Base-by-base conservation (phyloP, 1,140 invertebrate species). In the Cotesia glomerata region DNA sequence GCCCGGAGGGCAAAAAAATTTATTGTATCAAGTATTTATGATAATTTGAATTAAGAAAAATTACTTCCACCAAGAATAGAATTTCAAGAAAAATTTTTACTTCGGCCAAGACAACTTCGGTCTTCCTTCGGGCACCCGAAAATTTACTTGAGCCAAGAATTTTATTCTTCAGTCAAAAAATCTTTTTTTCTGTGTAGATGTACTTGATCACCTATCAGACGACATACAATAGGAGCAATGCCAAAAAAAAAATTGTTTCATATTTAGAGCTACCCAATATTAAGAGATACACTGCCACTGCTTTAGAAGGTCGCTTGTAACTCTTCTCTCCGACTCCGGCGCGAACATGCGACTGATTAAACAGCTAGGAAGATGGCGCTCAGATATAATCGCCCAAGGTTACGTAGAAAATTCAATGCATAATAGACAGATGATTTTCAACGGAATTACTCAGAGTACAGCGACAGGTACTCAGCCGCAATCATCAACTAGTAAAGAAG, bases 251-350 rank as follows among this genome's bases (percentile, higher is more conserved):
- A 16, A 65, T 65, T 65, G 63, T 36, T 5, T 3, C 35, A 16
- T 65, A 65, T 16, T 65, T 65, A 51, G 14, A 65, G n/a, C 14
- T 54, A 35, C 16, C 39, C 4, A 32, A 68, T 68, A 14, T 13
- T 32, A 56, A 68, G 26, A 49, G 66, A 56, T 68, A 68, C 66
- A 68, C 66, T 34, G 66, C 14, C 66, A 68, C 66, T 68, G 52
- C 39, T 54, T 68, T 68, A 32, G 66, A 58, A 1, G 66, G 52
- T 26, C 66, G 5, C 54, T 51, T 8, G 66, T 51, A 35, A 68
- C 49, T 52, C 13, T 68, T 54, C 49, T 68, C 1, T 68, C 16
- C 3, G 26, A 68, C 0, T 54, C 66, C 18, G 32, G 66, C 5
- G 66, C 49, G 34, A 68, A 32, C 13, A 68, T 52, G 63, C 36